Base-by-base conservation (phyloP, 2,888 invertebrate genomes). In the Gerris lacustris region DNA sequence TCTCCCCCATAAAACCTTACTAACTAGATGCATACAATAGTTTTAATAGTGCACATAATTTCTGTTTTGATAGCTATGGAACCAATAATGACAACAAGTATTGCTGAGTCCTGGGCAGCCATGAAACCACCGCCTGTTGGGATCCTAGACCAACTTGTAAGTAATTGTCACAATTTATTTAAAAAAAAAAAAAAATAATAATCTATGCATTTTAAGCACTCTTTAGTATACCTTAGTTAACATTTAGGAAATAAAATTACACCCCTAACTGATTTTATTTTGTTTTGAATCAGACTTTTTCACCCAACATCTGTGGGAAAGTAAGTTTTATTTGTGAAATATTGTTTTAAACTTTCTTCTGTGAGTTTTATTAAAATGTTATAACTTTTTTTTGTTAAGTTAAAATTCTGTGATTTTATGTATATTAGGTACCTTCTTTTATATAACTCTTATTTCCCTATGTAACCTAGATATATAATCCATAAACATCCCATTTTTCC, bases 51-150 rank as follows among this genome's bases (percentile, higher is more conserved):
- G 2, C 9, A 11, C 9, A 55, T 55, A 4, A 55, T 55, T 11
- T 11, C 55, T 55, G 9, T 15, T 6, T 74, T 79, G 71, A 78
- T 82, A 83, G 87, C 86, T 6, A 84, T 92, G 77, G 85, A 89
- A 43, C 93, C 94, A 0, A 88, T 90, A 47, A 84, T 91, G 44
- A 86, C 87, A 76, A 92, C 93, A 0, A 94, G 93, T 77, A 80
- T 96, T 73, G 88, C 90, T 67, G 86, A 90, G 78, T 91, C 94
- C 0, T 96, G 96, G 96, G 88, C 87, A 6, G 86, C 87, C 63
- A 90, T 95, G 87, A 88, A 88, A 77, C 92, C 94, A 0, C 87
- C 90, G 63, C 95, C 96, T 0, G 91, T 94, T 44, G 96, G 96
- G 6, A 91, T 96, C 76, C 81, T 96, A 69, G 95, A 96, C 82